These are phyloP conservation scores for Hipposideros armiger DNA, from an alignment of 2,113 vertebrate species.

Conservation along the genomic window DNA sequence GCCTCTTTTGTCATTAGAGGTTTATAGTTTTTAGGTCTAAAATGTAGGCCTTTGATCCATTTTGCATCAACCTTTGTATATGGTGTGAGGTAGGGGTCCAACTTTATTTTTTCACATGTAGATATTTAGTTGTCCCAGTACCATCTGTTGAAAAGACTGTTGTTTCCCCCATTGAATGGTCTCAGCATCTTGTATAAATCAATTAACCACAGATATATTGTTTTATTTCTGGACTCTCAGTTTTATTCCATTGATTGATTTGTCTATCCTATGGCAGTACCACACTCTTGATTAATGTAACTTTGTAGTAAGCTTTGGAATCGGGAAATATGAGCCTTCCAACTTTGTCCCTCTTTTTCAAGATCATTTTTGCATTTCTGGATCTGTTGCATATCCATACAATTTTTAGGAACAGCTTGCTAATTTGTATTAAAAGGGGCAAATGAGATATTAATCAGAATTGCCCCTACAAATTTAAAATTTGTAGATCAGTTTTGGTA, in stretches of 20 bases:
- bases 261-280: not conserved
- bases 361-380: not conserved
- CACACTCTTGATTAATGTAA: not conserved
- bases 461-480: not conserved
- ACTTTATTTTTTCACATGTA: not conserved
- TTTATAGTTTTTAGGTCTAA: not conserved
- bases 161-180: not conserved
- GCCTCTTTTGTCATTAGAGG: not conserved
- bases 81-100: not conserved
- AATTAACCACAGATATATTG: not conserved
- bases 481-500: not conserved
- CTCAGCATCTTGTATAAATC: not conserved
- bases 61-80: not conserved
- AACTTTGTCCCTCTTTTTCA: not conserved
- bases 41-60: not conserved
- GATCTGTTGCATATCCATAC: not conserved
- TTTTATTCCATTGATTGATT: not conserved
- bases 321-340: not conserved
- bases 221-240: conserved; percentile 13
- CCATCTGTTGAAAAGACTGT: not conserved
- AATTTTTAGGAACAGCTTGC: not conserved
- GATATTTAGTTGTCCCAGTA: not conserved
- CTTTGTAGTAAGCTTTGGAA: not conserved
- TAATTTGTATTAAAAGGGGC: not conserved
- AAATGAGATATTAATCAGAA: not conserved